Base-by-base conservation (phyloP, 2,113 vertebrate species). In the Triplophysa tibetana region DNA sequence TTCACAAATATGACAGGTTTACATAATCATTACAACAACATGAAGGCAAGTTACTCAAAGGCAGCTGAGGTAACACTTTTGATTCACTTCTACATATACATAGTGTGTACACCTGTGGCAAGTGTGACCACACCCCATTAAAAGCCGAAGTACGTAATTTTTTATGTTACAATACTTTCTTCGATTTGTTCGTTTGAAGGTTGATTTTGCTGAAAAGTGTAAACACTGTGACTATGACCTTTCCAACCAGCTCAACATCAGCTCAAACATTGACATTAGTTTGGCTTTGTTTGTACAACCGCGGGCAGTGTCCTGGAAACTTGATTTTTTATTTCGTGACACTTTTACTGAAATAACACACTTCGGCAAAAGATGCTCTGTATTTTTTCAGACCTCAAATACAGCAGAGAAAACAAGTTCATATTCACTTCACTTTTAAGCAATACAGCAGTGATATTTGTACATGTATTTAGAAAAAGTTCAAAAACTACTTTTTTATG, bases 1-100 rank as follows among this genome's bases (percentile, higher is more conserved):
- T 38, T 5, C 19, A 16, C 65, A 70, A 66, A 26, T 11, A 65
- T 43, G 50, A 73, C 24, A 77, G 60, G 21, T 14, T 52, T 24
- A 75, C 70, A 75, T 61, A 68, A 38, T 33, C 12, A 63, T 33
- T 45, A 54, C 48, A 70, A 66, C 63, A 45, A 75, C 10, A 64
- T 54, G 16, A 10, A 50, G 63, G 33, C 63, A 77, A 52, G 48
- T 21, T 56, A 56, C 23, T 73, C 12, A 64, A 64, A 64, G 74
- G 23, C 61, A 76, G 45, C 41, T 52, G 75, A 38, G 62, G 75
- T 64, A 77, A 77, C 48, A 65, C 61, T 76, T 38, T 65, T 29
- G 13, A 1, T 24, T 16, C 2, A 50, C 19, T 63, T 75, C 23
- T 63, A 41, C 41, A 63, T 17, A 63, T 17, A 62, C 1, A 1